Conservation (phyloP, 1,140 invertebrate species). For the Nasonia vitripennis region DNA sequence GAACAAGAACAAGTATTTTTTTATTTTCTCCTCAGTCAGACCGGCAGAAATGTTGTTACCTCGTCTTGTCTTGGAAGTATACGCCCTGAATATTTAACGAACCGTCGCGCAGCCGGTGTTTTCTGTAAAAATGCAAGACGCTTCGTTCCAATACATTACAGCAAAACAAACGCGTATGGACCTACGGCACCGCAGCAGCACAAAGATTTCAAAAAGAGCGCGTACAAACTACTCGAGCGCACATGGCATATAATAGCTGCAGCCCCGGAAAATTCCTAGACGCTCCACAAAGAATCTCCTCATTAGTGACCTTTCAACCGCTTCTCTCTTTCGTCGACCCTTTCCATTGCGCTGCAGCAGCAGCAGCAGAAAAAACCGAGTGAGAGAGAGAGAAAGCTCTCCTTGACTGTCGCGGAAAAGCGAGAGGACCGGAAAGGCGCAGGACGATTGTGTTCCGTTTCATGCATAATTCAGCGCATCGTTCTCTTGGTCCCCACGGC, state of each 20-base stretch:
- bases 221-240: too few species aligned
- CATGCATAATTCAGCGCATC: conserved; percentile 71
- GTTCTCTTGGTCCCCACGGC: conserved; percentile 58
- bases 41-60: background rate
- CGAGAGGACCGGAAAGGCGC: conserved; percentile 35
- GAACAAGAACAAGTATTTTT: background rate
- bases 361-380: background rate
- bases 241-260: background rate
- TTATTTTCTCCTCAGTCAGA: background rate
- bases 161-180: too few species aligned
- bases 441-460: conserved; percentile 71
- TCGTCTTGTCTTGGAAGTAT: background rate
- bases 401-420: conserved; percentile 14
- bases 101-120: background rate
- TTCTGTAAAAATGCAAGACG: background rate
- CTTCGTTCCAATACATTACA: background rate
- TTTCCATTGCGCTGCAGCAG: background rate
- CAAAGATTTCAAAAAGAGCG: too few species aligned
- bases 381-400: conserved; percentile 20
- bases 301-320: conserved; percentile 12
- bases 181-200: too few species aligned
- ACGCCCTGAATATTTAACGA: background rate
- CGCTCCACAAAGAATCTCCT: conserved; percentile 15
- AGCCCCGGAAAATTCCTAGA: background rate
- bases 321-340: background rate